phyloP scores from a whole-genome alignment of 2,113 vertebrate genomes.

The Suricata suricatta region DNA sequence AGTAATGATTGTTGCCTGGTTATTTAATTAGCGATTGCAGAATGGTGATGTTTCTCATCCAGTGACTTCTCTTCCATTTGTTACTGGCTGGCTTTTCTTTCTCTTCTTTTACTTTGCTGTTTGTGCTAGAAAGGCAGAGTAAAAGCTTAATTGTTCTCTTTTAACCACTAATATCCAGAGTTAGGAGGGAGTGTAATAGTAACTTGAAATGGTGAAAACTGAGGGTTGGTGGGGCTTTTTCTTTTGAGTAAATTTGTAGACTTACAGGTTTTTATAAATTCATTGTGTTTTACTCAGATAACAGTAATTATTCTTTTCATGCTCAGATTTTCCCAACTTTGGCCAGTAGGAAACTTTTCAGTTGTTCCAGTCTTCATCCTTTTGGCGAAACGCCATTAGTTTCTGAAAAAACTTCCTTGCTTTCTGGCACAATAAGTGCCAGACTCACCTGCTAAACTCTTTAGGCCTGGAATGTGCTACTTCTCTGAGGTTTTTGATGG shows the following conservation, averaged over 20 bases:
- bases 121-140: neutral
- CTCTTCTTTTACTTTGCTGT: neutral
- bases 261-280: neutral
- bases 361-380: neutral
- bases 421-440: neutral
- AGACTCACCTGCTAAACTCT: neutral
- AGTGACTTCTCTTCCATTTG: neutral
- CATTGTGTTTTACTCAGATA: slow-evolving; percentile 27
- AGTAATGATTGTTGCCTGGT: neutral
- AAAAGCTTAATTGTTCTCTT: neutral
- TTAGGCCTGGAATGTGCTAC: neutral
- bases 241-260: neutral
- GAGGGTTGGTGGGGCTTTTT: neutral
- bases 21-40: neutral
- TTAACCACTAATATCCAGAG: neutral
- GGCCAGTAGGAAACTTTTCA: neutral
- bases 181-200: neutral
- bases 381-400: neutral
- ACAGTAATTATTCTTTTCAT: neutral
- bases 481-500: neutral
- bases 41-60: neutral
- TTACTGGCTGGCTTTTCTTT: neutral
- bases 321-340: neutral
- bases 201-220: neutral
- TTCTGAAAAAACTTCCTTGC: neutral